Percentiles rank a stretch among this genome's conserved stretches.
Evolutionary conservation across 2,888 invertebrate genomes (phyloP).

Genomic region (Apodemia zela): DNA sequence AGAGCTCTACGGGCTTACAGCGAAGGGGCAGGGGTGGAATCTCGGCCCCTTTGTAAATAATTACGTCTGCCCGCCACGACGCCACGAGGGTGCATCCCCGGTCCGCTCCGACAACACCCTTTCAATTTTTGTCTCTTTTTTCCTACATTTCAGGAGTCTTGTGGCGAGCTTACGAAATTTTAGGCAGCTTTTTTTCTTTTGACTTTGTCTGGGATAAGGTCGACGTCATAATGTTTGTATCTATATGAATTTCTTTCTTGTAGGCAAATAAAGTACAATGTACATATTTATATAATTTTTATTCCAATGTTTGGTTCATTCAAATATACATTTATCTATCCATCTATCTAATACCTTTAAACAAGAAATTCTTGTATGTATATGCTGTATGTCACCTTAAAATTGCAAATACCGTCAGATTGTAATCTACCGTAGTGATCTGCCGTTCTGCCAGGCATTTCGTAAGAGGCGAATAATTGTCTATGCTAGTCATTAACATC

Average conservation of each 20-base stretch:
- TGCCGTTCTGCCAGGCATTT: no score
- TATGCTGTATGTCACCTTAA: no score
- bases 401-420: no score
- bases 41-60: constrained; percentile 71
- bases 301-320: no score
- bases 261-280: background rate
- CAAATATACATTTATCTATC: no score
- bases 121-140: constrained; percentile 31
- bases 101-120: constrained; percentile 26
- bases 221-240: background rate
- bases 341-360: no score
- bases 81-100: constrained; percentile 49
- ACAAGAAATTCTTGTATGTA: no score
- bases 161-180: constrained; percentile 19
- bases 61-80: constrained; percentile 52
- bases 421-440: no score
- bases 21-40: constrained; percentile 43
- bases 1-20: background rate
- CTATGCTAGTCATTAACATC: no score
- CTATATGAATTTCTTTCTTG: background rate
- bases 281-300: no score
- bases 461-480: no score
- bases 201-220: background rate
- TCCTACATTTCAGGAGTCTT: constrained; percentile 27
- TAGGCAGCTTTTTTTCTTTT: constrained; percentile 4